phyloP scores from a whole-genome alignment of 2,113 vertebrate species.

The Macrotus californicus region DNA sequence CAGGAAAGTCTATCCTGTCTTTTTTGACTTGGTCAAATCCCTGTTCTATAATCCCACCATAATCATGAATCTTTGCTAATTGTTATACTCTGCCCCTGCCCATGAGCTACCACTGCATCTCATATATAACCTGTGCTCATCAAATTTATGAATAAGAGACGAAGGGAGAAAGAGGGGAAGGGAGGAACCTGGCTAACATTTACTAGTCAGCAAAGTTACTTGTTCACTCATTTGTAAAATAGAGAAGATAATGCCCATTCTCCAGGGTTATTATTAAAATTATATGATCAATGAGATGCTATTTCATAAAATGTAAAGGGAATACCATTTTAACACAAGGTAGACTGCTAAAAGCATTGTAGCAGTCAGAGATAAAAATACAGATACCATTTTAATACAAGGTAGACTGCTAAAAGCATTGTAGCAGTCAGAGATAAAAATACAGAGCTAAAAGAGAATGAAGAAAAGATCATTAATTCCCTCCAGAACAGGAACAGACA shows the following conservation, averaged over 20 bases:
- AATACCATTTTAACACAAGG: slow-evolving; percentile 20
- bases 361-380: background rate
- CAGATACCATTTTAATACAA: slow-evolving; percentile 14
- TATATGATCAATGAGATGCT: background rate
- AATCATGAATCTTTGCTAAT: background rate
- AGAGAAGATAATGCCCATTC: background rate
- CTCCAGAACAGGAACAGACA: background rate
- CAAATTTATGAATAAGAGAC: background rate
- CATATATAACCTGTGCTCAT: background rate
- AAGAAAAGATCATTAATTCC: background rate
- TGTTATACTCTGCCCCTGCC: background rate
- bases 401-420: background rate
- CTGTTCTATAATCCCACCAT: background rate
- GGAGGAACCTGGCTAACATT: background rate
- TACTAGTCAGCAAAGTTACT: background rate
- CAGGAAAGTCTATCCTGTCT: background rate
- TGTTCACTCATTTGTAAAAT: background rate
- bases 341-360: background rate
- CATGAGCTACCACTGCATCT: background rate
- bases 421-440: background rate
- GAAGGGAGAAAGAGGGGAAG: background rate
- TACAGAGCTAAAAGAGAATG: background rate
- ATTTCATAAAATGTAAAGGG: background rate
- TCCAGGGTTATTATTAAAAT: background rate
- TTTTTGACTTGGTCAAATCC: background rate